phyloP scores from a whole-genome alignment of 2,113 vertebrate genomes.

The Sorex fumeus region DNA sequence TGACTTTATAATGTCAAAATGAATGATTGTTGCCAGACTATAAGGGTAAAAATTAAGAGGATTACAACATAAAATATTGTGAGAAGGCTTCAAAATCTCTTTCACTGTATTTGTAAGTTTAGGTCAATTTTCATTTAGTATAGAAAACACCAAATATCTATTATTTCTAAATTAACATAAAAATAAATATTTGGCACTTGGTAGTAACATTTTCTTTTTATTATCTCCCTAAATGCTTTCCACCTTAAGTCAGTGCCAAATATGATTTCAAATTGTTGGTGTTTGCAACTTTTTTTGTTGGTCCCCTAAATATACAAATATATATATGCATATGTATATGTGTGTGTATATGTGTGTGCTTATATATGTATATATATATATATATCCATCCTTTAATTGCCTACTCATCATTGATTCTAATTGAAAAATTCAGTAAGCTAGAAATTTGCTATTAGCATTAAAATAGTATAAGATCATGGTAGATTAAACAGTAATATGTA shows the following conservation, averaged over 20 bases:
- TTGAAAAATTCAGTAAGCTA: background rate
- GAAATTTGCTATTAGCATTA: background rate
- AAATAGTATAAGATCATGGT: background rate
- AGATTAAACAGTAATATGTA: background rate
- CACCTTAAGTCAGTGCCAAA: background rate
- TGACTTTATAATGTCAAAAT: accelerated
- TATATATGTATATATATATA: background rate
- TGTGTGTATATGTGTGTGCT: too few species aligned
- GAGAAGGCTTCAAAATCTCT: background rate
- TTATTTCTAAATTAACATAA: background rate
- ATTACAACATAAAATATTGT: accelerated
- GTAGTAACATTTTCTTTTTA: background rate
- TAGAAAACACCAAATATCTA: background rate
- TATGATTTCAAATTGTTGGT: background rate
- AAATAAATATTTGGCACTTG: background rate
- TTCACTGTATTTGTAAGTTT: background rate
- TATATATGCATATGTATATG: too few species aligned
- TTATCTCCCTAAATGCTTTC: background rate
- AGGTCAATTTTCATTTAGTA: background rate
- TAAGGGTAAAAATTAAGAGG: accelerated
- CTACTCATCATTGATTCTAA: conserved; percentile 17
- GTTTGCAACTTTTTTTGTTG: background rate
- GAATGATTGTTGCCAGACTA: background rate
- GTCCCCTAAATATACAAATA: background rate
- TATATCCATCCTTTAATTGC: background rate